Percentiles rank a stretch among this genome's conserved stretches.
phyloP scores from a whole-genome alignment of 2,888 invertebrate species.

The Drosophila cracens region DNA sequence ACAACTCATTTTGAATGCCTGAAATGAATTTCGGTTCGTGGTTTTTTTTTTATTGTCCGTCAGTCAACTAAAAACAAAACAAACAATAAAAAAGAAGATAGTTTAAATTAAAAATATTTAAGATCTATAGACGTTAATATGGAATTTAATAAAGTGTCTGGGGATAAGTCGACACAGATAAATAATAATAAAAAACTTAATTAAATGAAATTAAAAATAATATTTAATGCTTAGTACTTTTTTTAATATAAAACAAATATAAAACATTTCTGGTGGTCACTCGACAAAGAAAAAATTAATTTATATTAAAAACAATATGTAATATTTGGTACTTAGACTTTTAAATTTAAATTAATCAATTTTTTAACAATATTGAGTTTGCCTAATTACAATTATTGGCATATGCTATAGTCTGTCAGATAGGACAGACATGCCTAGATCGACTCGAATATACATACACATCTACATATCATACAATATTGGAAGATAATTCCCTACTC shows the following conservation, averaged over 20 bases:
- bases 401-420: not conserved
- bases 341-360: not conserved
- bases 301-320: not conserved
- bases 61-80: not conserved
- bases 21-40: not conserved
- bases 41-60: not conserved
- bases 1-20: slow-evolving; percentile 1
- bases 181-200: too few relatives aligned
- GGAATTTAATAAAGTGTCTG: too few relatives aligned
- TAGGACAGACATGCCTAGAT: not conserved
- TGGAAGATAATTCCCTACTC: too few relatives aligned
- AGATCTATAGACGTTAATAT: too few relatives aligned
- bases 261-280: not conserved
- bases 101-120: not conserved
- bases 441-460: too few relatives aligned
- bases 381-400: not conserved
- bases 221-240: not conserved
- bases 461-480: too few relatives aligned
- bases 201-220: not conserved
- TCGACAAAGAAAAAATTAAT: not conserved
- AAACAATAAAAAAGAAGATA: not conserved
- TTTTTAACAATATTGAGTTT: not conserved
- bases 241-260: not conserved
- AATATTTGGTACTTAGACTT: not conserved
- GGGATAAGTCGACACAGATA: too few relatives aligned